phyloP scores from a whole-genome alignment of 92 coral and sea anemone species.

The Galaxea fascicularis region DNA sequence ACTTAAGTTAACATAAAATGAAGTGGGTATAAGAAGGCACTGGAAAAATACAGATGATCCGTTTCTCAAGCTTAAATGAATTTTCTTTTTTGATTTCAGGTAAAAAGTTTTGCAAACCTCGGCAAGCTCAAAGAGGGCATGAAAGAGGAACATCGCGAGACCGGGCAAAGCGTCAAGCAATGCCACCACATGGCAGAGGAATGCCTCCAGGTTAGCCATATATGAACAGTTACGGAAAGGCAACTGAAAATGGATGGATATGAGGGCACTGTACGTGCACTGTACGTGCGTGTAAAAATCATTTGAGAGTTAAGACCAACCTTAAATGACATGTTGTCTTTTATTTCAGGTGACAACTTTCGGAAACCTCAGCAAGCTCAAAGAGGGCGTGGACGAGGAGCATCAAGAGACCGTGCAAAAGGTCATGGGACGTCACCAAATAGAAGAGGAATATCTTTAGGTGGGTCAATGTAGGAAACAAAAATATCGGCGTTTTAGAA shows the following conservation, averaged over 20 bases:
- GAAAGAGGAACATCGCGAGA: constrained; percentile 7
- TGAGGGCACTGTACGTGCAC: too few relatives aligned
- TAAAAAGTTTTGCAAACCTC: not conserved
- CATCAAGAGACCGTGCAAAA: not conserved
- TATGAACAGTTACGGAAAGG: too few relatives aligned
- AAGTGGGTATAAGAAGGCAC: too few relatives aligned
- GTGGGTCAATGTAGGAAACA: not conserved
- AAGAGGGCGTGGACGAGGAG: not conserved
- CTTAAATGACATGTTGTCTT: not conserved
- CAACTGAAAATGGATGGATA: too few relatives aligned
- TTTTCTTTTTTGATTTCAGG: not conserved
- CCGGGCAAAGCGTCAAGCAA: not conserved
- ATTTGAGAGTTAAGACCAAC: too few relatives aligned
- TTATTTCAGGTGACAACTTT: not conserved
- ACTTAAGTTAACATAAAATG: too few relatives aligned
- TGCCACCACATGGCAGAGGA: not conserved
- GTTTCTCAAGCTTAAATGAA: too few relatives aligned
- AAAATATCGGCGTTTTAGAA: not conserved
- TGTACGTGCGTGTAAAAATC: too few relatives aligned
- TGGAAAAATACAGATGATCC: too few relatives aligned
- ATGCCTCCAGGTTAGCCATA: constrained; percentile 14
- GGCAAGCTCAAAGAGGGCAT: constrained; percentile 11
- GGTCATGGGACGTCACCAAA: not conserved
- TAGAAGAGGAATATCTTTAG: not conserved
- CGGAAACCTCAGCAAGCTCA: not conserved